These are phyloP conservation scores for Microchrysa polita DNA, from an alignment of 2,888 invertebrate genomes.

Conservation along the genomic window DNA sequence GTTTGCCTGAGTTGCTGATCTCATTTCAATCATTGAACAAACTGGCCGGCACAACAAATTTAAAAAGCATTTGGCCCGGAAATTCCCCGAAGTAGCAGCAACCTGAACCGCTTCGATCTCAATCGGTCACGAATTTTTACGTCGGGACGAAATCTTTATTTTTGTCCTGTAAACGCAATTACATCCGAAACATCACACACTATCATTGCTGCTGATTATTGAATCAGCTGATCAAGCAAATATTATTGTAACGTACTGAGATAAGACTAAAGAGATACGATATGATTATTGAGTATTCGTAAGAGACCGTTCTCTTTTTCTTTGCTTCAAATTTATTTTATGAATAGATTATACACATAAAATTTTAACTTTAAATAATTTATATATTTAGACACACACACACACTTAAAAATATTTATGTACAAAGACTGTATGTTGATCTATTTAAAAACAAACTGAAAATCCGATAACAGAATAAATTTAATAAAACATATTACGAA, in stretches of 20 bases:
- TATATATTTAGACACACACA: not conserved
- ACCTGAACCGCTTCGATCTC: too few species aligned
- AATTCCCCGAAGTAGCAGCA: too few species aligned
- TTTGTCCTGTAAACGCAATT: too few species aligned
- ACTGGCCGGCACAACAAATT: too few species aligned
- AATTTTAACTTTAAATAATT: too few species aligned
- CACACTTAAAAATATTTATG: constrained; percentile 15
- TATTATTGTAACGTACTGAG: constrained; percentile 14
- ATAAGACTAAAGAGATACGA: constrained; percentile 8
- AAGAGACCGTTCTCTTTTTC: constrained; percentile 13
- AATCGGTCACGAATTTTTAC: too few species aligned
- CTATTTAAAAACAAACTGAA: constrained; percentile 23
- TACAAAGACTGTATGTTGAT: constrained; percentile 34
- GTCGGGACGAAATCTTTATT: too few species aligned
- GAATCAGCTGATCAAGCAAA: not conserved
- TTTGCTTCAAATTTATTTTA: not conserved
- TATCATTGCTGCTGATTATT: not conserved
- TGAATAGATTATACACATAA: too few species aligned
- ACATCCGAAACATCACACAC: too few species aligned
- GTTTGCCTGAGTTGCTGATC: too few species aligned
- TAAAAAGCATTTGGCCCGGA: too few species aligned
- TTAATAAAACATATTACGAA: constrained; percentile 2
- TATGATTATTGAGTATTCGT: not conserved
- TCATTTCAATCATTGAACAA: too few species aligned
- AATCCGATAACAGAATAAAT: constrained; percentile 10